phyloP scores from a whole-genome alignment of 2,888 invertebrate species.

The Lithophane socia region DNA sequence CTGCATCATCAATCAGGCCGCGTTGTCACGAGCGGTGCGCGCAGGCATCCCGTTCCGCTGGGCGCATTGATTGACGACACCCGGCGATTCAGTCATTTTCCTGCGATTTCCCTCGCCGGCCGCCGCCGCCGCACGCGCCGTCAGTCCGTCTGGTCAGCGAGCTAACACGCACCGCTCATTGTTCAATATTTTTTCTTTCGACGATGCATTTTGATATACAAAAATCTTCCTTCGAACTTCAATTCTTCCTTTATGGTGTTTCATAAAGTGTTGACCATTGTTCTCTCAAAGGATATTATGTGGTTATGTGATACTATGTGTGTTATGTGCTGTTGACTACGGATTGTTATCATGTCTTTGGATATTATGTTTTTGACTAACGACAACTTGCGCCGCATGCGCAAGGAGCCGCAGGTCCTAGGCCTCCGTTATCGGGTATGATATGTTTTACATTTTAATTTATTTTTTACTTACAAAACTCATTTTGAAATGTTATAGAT shows the following conservation, averaged over 20 bases:
- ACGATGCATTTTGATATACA: conserved; percentile 89
- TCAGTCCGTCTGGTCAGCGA: conserved; percentile 79
- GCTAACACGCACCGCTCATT: conserved; percentile 76
- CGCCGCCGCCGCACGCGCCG: conserved; percentile 69
- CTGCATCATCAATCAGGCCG: conserved; percentile 51
- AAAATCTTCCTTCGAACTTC: conserved; percentile 75
- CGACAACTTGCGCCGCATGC: conserved; percentile 87
- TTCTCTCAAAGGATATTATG: conserved; percentile 68
- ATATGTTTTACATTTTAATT: conserved; percentile 25
- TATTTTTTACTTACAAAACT: conserved; percentile 7
- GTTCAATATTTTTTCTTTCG: conserved; percentile 69
- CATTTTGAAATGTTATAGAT: conserved; percentile 31
- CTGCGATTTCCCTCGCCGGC: conserved; percentile 84
- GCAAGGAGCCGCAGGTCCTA: conserved; percentile 86
- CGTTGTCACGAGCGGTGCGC: conserved; percentile 42
- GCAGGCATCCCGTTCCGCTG: conserved; percentile 78
- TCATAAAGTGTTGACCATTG: conserved; percentile 77
- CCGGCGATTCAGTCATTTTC: conserved; percentile 78
- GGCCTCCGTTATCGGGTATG: conserved; percentile 89
- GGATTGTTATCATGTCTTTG: conserved; percentile 80
- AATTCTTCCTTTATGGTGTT: conserved; percentile 78
- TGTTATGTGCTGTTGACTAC: conserved; percentile 72
- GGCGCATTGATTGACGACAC: conserved; percentile 74
- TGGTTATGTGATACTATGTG: conserved; percentile 73
- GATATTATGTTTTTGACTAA: conserved; percentile 90